A percentile compares a stretch with the other conserved stretches of the same genome.
Evolutionary conservation across 2,797 vertebrate species (phyloP).

Genomic region (Enteromius viviparus): DNA sequence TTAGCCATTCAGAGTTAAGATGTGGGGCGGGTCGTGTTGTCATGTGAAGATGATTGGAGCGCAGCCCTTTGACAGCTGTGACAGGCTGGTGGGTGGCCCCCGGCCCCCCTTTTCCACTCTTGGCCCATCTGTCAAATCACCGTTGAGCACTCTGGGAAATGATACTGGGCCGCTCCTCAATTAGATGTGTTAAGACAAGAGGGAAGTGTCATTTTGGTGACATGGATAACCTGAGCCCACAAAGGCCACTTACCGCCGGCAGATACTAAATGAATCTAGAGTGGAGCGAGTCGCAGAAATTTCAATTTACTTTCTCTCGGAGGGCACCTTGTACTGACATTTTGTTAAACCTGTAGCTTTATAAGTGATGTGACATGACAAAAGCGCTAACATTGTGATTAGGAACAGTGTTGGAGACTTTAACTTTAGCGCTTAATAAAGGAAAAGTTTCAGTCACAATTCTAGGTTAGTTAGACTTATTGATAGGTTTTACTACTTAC

Average conservation of each 20-base stretch:
- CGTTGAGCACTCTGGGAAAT: conserved; percentile 45
- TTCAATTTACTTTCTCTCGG: conserved; percentile 1
- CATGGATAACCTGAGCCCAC: conserved; percentile 50
- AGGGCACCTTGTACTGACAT: conserved; percentile 1
- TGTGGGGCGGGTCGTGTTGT: conserved; percentile 59
- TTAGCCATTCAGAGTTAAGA: conserved; percentile 62
- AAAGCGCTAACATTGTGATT: not conserved
- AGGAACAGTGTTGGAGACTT: not conserved
- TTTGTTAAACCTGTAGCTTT: not conserved
- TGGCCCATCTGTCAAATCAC: conserved; percentile 62
- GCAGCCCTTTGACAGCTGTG: conserved; percentile 61
- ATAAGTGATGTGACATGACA: not conserved
- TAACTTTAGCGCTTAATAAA: not conserved
- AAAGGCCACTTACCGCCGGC: conserved; percentile 51
- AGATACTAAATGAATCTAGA: conserved; percentile 47
- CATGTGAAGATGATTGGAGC: conserved; percentile 61
- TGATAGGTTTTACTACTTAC: not conserved
- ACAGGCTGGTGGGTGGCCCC: conserved; percentile 61
- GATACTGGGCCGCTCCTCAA: conserved; percentile 54
- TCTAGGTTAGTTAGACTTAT: not conserved
- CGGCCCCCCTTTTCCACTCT: conserved; percentile 43
- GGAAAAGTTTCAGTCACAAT: not conserved
- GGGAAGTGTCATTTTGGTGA: conserved; percentile 58
- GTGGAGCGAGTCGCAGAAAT: conserved; percentile 18
- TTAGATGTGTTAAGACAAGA: conserved; percentile 59